Base-by-base conservation (phyloP, 1,140 invertebrate species). In the Mercenaria mercenaria region DNA sequence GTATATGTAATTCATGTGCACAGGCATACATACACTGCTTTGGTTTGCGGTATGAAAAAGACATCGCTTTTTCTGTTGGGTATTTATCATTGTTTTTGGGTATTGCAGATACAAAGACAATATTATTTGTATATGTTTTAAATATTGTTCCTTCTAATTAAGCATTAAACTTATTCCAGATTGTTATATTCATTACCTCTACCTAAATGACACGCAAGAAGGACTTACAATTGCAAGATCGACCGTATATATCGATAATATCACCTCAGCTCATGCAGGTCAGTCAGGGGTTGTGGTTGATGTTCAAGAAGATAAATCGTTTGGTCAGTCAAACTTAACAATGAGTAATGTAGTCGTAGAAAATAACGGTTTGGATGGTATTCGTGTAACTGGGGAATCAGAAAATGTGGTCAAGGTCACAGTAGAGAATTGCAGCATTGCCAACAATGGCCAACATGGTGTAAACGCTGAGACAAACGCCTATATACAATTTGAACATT, bases 141-240 rank as follows among this genome's bases (percentile, higher is more conserved):
- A n/a, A n/a, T n/a, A n/a, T n/a, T n/a, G n/a, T n/a, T n/a, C n/a
- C n/a, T n/a, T n/a, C n/a, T n/a, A n/a, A n/a, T n/a, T n/a, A n/a
- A n/a, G n/a, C n/a, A n/a, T n/a, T n/a, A n/a, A n/a, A n/a, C n/a
- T n/a, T 56, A 23, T 56, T 56, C 23, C 10, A 56, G 52, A n/a
- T n/a, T n/a, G n/a, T n/a, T n/a, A n/a, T n/a, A n/a, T n/a, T n/a
- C n/a, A n/a, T 11, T 64, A 64, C 59, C 23, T 64, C n/a, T 26
- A 29, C 15, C 1, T 64, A n/a, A 80, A 80, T 56, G 52, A 80
- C 34, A 80, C 77, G 6, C n/a, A 80, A 80, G 77, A 59, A 59
- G 77, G 77, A 32, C n/a, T 80, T 3, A 26, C 4, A 29, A 23
- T 77, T 11, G 13, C 8, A 41, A 47, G 43, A 29, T 52, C 77